phyloP scores from a whole-genome alignment of 1,140 invertebrate genomes.

The Proctacanthus coquilletti region DNA sequence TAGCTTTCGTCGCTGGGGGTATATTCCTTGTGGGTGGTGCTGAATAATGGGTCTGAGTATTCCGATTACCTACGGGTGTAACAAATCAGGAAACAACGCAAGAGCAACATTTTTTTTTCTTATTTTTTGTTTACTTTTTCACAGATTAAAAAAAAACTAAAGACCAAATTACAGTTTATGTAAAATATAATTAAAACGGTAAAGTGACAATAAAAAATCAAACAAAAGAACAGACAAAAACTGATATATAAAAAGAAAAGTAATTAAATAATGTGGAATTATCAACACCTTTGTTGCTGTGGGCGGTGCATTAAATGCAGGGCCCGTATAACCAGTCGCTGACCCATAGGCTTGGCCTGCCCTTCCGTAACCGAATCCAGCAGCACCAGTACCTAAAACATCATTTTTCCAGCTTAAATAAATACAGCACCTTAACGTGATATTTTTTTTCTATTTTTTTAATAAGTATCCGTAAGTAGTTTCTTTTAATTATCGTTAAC shows the following conservation, averaged over 20 bases:
- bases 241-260: neutral
- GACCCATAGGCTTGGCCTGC: conserved; percentile 52
- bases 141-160: too few species aligned
- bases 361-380: conserved; percentile 49
- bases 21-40: conserved; percentile 33
- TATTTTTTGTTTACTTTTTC: too few species aligned
- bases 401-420: neutral
- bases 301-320: conserved; percentile 32
- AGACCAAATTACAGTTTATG: too few species aligned
- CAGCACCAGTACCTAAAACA: neutral
- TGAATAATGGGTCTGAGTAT: conserved; percentile 32
- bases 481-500: too few species aligned
- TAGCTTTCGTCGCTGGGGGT: conserved; percentile 16
- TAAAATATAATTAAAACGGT: too few species aligned
- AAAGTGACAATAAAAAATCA: too few species aligned
- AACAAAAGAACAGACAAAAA: neutral
- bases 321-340: conserved; percentile 49
- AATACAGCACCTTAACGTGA: neutral
- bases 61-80: conserved; percentile 20
- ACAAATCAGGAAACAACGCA: conserved; percentile 18
- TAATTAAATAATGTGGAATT: neutral
- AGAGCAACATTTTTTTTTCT: too few species aligned
- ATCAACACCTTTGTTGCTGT: conserved; percentile 19
- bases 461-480: too few species aligned
- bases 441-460: neutral